These are phyloP conservation scores for Oryctes rhinoceros DNA, from an alignment of 1,140 invertebrate species.

Conservation along the genomic window DNA sequence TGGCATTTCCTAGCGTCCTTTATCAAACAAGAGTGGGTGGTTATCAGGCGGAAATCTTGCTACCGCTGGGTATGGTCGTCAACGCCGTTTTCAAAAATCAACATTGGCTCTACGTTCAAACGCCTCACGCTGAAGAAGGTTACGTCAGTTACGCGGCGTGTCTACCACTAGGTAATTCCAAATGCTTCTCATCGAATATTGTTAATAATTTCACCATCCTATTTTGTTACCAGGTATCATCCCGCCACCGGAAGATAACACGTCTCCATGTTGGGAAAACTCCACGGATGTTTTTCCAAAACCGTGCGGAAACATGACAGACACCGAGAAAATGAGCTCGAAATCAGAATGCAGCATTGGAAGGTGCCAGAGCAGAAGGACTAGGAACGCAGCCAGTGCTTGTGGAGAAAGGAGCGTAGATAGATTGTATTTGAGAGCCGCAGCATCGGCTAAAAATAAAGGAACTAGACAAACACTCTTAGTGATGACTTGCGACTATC, in stretches of 20 bases:
- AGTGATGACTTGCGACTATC: slow-evolving; percentile 73
- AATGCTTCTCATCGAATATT: not conserved
- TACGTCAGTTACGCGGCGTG: slow-evolving; percentile 80
- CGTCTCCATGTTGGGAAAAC: slow-evolving; percentile 74
- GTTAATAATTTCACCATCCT: not conserved
- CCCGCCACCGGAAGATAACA: slow-evolving; percentile 52
- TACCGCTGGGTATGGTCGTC: slow-evolving; percentile 83
- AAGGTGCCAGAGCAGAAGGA: slow-evolving; percentile 56
- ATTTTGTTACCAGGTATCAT: slow-evolving; percentile 52
- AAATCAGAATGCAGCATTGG: slow-evolving; percentile 62
- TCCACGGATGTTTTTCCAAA: slow-evolving; percentile 79
- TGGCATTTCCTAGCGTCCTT: slow-evolving; percentile 76
- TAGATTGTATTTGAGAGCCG: slow-evolving; percentile 71
- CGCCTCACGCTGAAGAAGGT: slow-evolving; percentile 79
- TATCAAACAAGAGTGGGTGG: slow-evolving; percentile 77
- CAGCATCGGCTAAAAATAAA: slow-evolving; percentile 60
- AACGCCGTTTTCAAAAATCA: slow-evolving; percentile 86
- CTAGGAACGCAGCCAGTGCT: slow-evolving; percentile 62
- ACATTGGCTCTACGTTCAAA: slow-evolving; percentile 84
- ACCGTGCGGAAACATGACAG: slow-evolving; percentile 76
- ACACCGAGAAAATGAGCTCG: slow-evolving; percentile 71
- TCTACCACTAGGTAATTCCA: slow-evolving; percentile 73
- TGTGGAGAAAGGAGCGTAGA: slow-evolving; percentile 75
- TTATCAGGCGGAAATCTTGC: slow-evolving; percentile 72
- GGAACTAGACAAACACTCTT: slow-evolving; percentile 70